Percentiles rank a stretch among this genome's conserved stretches.
Conservation (phyloP, 1,140 invertebrate genomes). For the Conopomorpha cramerella region DNA sequence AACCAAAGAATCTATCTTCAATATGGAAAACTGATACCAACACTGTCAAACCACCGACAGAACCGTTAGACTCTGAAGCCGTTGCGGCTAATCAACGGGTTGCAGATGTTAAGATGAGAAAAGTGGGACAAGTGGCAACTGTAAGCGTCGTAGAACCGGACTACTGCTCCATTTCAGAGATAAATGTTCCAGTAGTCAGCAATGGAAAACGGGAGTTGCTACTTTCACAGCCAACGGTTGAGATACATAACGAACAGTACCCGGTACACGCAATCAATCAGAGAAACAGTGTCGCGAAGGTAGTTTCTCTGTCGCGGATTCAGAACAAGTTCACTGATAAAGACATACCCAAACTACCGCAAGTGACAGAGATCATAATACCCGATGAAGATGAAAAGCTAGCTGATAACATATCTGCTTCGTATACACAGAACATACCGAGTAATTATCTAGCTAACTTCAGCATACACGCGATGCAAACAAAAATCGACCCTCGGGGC, state of each 20-base stretch:
- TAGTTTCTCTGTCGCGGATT: constrained; percentile 46
- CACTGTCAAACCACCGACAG: constrained; percentile 34
- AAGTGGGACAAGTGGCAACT: constrained; percentile 50
- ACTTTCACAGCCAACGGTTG: constrained; percentile 53
- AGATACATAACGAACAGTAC: constrained; percentile 56
- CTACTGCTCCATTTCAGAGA: constrained; percentile 68
- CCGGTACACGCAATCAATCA: constrained; percentile 34
- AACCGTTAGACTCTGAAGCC: constrained; percentile 64
- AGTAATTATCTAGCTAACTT: constrained; percentile 44
- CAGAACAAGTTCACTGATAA: constrained; percentile 58
- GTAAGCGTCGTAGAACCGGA: constrained; percentile 60
- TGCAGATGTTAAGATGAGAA: constrained; percentile 61
- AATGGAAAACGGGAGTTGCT: constrained; percentile 55
- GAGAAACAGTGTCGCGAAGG: constrained; percentile 45
- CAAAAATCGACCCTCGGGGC: constrained; percentile 50
- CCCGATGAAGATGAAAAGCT: constrained; percentile 62
- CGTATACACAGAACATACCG: constrained; percentile 24
- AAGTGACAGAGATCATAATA: constrained; percentile 67
- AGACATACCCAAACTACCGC: constrained; percentile 65
- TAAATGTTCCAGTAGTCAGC: constrained; percentile 65
- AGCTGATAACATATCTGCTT: constrained; percentile 23
- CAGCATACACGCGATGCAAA: constrained; percentile 39
- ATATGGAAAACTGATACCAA: constrained; percentile 64
- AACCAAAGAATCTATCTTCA: constrained; percentile 68
- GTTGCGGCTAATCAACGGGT: constrained; percentile 66